Conservation (phyloP, 1,140 invertebrate species). For the Spodoptera litura region DNA sequence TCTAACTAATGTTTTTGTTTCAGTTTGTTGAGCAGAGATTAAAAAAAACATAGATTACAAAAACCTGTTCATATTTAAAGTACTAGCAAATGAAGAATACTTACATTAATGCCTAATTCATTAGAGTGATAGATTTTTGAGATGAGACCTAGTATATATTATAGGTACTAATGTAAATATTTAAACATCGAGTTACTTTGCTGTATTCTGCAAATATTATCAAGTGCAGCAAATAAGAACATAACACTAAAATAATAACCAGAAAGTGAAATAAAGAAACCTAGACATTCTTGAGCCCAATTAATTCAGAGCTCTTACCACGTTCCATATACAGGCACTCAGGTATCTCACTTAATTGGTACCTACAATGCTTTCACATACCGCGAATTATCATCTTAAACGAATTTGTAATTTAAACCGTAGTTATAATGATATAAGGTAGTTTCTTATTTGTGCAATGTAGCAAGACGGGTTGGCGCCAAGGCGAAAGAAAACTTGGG, state of each 20-base stretch:
- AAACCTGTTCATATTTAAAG: no score
- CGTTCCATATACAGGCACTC: background rate
- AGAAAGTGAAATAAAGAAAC: constrained; percentile 38
- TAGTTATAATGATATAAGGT: constrained; percentile 5
- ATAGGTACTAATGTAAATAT: background rate
- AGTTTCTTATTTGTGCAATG: constrained; percentile 11
- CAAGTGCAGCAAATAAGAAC: constrained; percentile 15
- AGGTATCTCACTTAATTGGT: constrained; percentile 25
- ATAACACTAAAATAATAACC: constrained; percentile 34
- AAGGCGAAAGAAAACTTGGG: constrained; percentile 42
- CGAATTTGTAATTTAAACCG: constrained; percentile 24
- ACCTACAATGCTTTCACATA: constrained; percentile 18
- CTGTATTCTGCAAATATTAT: background rate
- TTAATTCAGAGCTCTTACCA: constrained; percentile 16
- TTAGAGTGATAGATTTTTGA: no score
- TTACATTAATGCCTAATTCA: no score
- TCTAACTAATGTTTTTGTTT: no score
- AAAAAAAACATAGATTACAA: no score
- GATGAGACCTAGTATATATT: no score
- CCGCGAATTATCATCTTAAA: constrained; percentile 14
- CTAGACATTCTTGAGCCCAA: constrained; percentile 14
- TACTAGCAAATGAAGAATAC: no score
- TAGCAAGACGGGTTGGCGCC: constrained; percentile 21
- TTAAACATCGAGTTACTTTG: background rate
- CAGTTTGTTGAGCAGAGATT: no score